phyloP scores from a whole-genome alignment of 64 coral and sea anemone species.

The Platygyra sinensis region DNA sequence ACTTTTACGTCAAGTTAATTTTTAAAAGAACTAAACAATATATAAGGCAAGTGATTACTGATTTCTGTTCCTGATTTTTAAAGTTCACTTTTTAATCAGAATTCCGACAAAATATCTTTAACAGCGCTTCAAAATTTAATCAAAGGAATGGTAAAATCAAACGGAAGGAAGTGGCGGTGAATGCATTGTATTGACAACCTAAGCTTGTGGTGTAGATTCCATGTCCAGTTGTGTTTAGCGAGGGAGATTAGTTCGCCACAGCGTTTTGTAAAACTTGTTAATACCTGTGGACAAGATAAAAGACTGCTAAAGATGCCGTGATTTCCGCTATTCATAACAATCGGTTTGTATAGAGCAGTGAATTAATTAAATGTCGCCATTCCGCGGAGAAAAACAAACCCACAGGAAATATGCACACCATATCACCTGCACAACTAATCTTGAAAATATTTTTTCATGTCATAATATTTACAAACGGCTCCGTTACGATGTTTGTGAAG shows the following conservation, averaged over 20 bases:
- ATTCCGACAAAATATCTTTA: no score
- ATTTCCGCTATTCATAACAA: slow-evolving; percentile 16
- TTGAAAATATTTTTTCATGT: not conserved
- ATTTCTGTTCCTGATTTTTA: no score
- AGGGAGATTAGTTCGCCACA: not conserved
- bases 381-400: not conserved
- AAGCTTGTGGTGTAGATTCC: not conserved
- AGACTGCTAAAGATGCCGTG: not conserved
- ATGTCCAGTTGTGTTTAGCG: not conserved
- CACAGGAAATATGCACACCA: not conserved
- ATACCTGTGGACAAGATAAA: slow-evolving; percentile 5
- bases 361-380: not conserved
- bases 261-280: not conserved
- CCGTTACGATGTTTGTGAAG: slow-evolving; percentile 5
- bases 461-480: slow-evolving; percentile 36
- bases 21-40: no score
- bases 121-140: not conserved
- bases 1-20: no score
- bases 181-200: not conserved
- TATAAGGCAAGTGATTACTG: no score
- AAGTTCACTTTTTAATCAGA: no score
- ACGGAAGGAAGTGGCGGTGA: not conserved
- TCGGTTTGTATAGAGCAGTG: not conserved
- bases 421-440: slow-evolving; percentile 34
- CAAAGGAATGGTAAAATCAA: not conserved